phyloP scores from a whole-genome alignment of 2,888 invertebrate species.

The Agriopis marginaria region DNA sequence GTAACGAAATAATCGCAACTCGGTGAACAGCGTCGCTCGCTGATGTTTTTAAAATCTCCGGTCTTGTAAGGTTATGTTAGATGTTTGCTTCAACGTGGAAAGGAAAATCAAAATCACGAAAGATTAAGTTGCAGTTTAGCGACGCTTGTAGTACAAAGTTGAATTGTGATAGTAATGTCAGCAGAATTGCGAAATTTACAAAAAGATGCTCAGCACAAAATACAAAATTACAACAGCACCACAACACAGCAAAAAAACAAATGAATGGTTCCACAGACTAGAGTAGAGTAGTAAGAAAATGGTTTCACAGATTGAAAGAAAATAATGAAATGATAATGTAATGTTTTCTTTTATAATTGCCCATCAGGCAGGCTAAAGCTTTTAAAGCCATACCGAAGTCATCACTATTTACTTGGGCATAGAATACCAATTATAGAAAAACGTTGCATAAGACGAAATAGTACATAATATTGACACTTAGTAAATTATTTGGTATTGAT shows the following conservation, averaged over 20 bases:
- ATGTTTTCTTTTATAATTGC: no score
- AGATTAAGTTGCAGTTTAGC: not conserved
- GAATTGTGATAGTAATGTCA: not conserved
- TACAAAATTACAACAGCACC: not conserved
- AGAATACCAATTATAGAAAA: no score
- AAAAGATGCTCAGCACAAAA: not conserved
- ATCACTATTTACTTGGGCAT: no score
- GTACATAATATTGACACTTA: no score
- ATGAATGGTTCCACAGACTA: not conserved
- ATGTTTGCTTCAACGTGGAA: constrained; percentile 1
- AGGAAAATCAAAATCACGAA: not conserved
- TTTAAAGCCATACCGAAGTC: no score
- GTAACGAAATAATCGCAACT: not conserved
- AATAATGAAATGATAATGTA: no score
- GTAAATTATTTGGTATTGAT: no score
- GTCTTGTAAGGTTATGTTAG: constrained; percentile 2
- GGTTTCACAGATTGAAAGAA: no score
- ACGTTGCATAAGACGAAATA: no score
- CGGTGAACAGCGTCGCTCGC: not conserved
- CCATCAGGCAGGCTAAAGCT: no score
- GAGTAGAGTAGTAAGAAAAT: no score
- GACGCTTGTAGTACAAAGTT: not conserved
- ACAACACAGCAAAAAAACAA: not conserved
- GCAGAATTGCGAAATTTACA: not conserved
- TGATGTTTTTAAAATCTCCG: not conserved